Conservation (phyloP, 2,888 invertebrate genomes). For the Hymenopus coronatus region DNA sequence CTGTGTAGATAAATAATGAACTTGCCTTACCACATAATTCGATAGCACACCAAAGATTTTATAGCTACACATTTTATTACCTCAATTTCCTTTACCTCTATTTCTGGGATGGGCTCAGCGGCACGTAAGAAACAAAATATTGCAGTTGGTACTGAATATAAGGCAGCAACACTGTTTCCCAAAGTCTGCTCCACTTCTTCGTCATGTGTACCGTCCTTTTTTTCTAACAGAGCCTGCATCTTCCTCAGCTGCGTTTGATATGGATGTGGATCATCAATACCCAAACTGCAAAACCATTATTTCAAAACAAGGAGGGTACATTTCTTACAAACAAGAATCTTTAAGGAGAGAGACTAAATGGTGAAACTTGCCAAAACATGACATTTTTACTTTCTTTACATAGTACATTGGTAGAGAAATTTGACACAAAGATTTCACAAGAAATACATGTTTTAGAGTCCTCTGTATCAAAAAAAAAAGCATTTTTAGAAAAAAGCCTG, state of each 20-base stretch:
- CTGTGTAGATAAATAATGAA: too few relatives aligned
- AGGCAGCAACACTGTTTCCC: conserved; percentile 61
- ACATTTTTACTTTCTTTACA: too few relatives aligned
- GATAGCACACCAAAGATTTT: too few relatives aligned
- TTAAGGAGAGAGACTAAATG: too few relatives aligned
- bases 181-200: conserved; percentile 53
- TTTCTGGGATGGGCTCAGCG: conserved; percentile 50
- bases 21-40: too few relatives aligned
- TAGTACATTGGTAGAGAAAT: too few relatives aligned
- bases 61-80: too few relatives aligned
- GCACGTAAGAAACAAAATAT: conserved; percentile 65
- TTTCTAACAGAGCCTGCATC: conserved; percentile 52
- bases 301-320: not conserved
- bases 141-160: conserved; percentile 70
- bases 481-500: too few relatives aligned
- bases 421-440: too few relatives aligned
- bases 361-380: too few relatives aligned
- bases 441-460: too few relatives aligned
- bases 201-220: conserved; percentile 46
- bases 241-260: conserved; percentile 55
- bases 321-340: not conserved
- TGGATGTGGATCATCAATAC: conserved; percentile 47
- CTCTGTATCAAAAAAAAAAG: too few relatives aligned
- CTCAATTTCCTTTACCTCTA: conserved; percentile 45
- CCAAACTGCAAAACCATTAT: conserved; percentile 40